A percentile compares a stretch with the other conserved stretches of the same genome.
Evolutionary conservation across 2,113 vertebrate genomes (phyloP).

Genomic region (Lates calcarifer): DNA sequence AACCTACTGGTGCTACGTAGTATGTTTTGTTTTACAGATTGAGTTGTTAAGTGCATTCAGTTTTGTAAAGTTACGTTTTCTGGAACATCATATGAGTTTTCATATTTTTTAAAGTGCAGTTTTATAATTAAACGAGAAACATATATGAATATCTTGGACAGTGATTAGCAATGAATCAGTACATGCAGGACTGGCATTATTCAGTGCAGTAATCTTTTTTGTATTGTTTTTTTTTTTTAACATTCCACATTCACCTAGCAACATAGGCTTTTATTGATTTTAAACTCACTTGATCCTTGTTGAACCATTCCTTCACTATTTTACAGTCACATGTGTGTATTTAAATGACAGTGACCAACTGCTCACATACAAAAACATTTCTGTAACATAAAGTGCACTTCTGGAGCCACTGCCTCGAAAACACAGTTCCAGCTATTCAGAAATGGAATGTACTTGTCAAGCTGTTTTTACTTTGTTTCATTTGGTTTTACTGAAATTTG

Average conservation of each 20-base stretch:
- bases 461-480: conserved; percentile 66
- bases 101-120: conserved; percentile 55
- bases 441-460: conserved; percentile 80
- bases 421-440: conserved; percentile 65
- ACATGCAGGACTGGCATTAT: conserved; percentile 58
- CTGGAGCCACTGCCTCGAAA: conserved; percentile 69
- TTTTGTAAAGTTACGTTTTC: conserved; percentile 76
- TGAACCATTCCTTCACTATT: conserved; percentile 55
- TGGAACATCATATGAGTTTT: conserved; percentile 55
- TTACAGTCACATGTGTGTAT: conserved; percentile 55
- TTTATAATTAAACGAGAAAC: conserved; percentile 61
- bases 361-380: conserved; percentile 42
- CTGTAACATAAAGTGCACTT: conserved; percentile 76
- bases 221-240: conserved; percentile 47
- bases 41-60: conserved; percentile 74
- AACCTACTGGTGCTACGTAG: conserved; percentile 90
- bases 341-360: conserved; percentile 42
- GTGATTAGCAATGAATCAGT: conserved; percentile 47
- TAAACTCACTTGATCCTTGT: conserved; percentile 50
- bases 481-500: conserved; percentile 72
- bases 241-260: conserved; percentile 61
- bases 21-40: conserved; percentile 69
- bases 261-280: conserved; percentile 37
- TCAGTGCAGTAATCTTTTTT: conserved; percentile 46
- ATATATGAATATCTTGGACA: conserved; percentile 79